Evolutionary conservation across 2,888 invertebrate species (phyloP), one percentile per base, ranked within the genome.

Genomic region (Diarsia dahlii): DNA sequence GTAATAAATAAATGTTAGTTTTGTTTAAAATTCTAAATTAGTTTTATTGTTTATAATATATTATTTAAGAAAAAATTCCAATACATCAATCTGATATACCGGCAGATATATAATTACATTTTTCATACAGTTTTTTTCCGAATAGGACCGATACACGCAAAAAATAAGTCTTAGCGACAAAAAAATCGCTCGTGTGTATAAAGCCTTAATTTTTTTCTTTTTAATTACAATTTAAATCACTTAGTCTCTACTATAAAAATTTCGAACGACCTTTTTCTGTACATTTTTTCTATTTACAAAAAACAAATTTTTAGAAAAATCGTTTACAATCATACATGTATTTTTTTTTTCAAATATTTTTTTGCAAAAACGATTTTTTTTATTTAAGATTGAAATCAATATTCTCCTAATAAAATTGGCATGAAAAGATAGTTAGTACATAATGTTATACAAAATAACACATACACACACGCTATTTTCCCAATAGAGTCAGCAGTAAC

Each of bases 211-310:
- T 74, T 76, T 71, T 71, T 20, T 67, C 63, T 3, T 63, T 45
- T 45, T 63, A 63, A 48, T 62, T 74, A 46, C 63, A 74, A 65
- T 74, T 74, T 78, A 74, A 79, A 85, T 76, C 68, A 48, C 78
- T 77, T 82, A 84, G 13, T 1, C 10, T 9, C 56, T 78, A 84
- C 62, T 76, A 84, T 65, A 84, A 86, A 83, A 85, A 78, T 63
- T 80, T 72, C 68, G 70, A 82, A 86, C 64, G 68, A 77, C 34
- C 67, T 74, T 82, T 82, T 76, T 82, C 81, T 87, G 83, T 86
- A 86, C 86, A 86, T 63, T 63, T 58, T 58, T 56, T 34, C 10
- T 87, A 84, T 86, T 74, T 84, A 86, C 87, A 86, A 77, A 73
- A 45, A 69, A 76, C 63, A 58, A 82, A 65, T 45, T 34, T 74